phyloP scores from a whole-genome alignment of 2,888 invertebrate genomes.

The Leptinotarsa peninsularis region DNA sequence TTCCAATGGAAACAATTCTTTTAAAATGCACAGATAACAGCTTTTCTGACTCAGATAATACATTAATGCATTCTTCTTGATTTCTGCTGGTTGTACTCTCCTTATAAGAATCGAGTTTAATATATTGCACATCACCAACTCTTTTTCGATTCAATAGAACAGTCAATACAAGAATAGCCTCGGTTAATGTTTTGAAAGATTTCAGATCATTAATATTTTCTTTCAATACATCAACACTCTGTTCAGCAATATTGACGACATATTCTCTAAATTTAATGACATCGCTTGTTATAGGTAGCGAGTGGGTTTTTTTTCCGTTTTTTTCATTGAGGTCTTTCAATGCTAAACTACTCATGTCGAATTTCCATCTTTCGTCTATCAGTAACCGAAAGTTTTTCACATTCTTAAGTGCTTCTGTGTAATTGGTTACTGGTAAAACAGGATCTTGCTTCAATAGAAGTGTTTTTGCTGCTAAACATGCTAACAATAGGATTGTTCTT shows the following conservation, averaged over 20 bases:
- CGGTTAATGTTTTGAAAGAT: slow-evolving; percentile 47
- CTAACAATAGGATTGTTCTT: slow-evolving; percentile 43
- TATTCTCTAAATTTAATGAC: slow-evolving; percentile 47
- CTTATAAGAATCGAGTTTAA: slow-evolving; percentile 46
- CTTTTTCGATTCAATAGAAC: slow-evolving; percentile 51
- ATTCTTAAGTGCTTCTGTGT: slow-evolving; percentile 33
- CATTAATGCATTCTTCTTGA: slow-evolving; percentile 46
- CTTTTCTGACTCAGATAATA: slow-evolving; percentile 46
- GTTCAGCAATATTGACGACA: slow-evolving; percentile 42
- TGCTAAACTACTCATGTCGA: slow-evolving; percentile 37
- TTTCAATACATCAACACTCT: slow-evolving; percentile 33
- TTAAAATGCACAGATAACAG: slow-evolving; percentile 43
- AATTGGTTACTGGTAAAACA: slow-evolving; percentile 39
- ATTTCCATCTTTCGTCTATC: slow-evolving; percentile 48
- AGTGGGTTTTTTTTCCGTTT: slow-evolving; percentile 41
- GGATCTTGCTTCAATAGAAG: slow-evolving; percentile 44
- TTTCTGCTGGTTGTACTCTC: slow-evolving; percentile 25
- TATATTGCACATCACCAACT: slow-evolving; percentile 51
- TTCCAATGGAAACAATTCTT: slow-evolving; percentile 42
- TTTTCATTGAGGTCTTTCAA: slow-evolving; percentile 50
- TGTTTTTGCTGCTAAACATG: slow-evolving; percentile 44
- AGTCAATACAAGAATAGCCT: slow-evolving; percentile 46
- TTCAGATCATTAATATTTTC: slow-evolving; percentile 37
- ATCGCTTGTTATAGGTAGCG: slow-evolving; percentile 47
- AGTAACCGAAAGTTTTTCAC: slow-evolving; percentile 44